Base-by-base conservation (phyloP, 64 coral and sea anemone genomes). In the Actinia tenebrosa region DNA sequence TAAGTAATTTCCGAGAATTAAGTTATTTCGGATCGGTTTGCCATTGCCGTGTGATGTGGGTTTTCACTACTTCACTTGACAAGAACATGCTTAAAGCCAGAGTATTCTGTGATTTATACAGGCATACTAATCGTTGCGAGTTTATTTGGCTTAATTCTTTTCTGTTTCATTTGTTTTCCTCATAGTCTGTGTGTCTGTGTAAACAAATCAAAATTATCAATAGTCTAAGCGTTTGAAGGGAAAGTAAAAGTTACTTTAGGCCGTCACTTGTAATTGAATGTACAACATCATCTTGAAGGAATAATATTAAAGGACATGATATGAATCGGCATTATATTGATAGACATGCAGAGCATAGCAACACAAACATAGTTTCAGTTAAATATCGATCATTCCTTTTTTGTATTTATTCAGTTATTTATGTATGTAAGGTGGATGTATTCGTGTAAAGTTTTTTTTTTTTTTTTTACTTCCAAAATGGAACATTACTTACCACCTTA, bases 201-300 rank as follows among this genome's bases (percentile, higher is more conserved):
- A 75, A 75, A 75, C 69, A 75, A 75, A 75, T 75, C 69, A 75
- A 25, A 30, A 14, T 75, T 43, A 75, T 83, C 80, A 53, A 45
- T 14, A 52, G 25, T 7, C 45, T 52, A 7, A 53, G 22, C 54
- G 11, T 83, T n/a, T 19, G 25, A 83, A 14, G 53, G 46, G 19
- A 83, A 52, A 11, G 45, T 58, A 53, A 16, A 58, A 23, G 8
- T 58, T 37, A 30, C n/a, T 30, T 42, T 75, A 14, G n/a, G 2
- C 23, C n/a, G n/a, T 42, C 10, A 27, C 27, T 14, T 27, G 69
- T 43, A 15, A 75, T 25, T 37, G 30, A 16, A 30, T 14, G n/a
- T 75, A 6, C n/a, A n/a, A 75, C 23, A 75, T 5, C 6, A 26
- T 42, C 26, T 75, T 10, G 13, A 75, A 75, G 15, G 4, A 42